Evolutionary conservation across 2,888 invertebrate species (phyloP), one percentile per base, ranked within the genome.

Genomic region (Serripes groenlandicus): DNA sequence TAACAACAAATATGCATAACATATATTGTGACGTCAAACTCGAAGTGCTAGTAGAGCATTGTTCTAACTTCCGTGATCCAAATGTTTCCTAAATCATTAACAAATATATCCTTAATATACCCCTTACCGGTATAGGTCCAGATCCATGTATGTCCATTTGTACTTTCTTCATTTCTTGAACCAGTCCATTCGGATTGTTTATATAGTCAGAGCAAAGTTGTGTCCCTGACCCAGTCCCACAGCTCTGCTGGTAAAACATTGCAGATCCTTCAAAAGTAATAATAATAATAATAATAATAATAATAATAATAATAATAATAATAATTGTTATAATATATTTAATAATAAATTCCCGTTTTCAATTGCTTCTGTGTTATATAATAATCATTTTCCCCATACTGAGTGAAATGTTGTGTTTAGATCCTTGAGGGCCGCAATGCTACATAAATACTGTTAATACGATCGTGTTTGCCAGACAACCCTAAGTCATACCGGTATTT

Each of bases 51-150:
- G n/a, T n/a, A n/a, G n/a, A n/a, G n/a, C n/a, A n/a, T n/a, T n/a
- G n/a, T n/a, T n/a, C n/a, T n/a, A n/a, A n/a, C n/a, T n/a, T n/a
- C n/a, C n/a, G n/a, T n/a, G n/a, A n/a, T n/a, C n/a, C n/a, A n/a
- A n/a, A n/a, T n/a, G n/a, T n/a, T n/a, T n/a, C n/a, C n/a, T n/a
- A n/a, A n/a, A n/a, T n/a, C n/a, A n/a, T n/a, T n/a, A n/a, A n/a
- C n/a, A n/a, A n/a, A n/a, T n/a, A n/a, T n/a, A n/a, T n/a, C n/a
- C n/a, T n/a, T n/a, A n/a, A n/a, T n/a, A n/a, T n/a, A n/a, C n/a
- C n/a, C n/a, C 26, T 23, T 71, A 77, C 77, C 64, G 42, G 15
- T 34, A 77, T 77, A 49, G 71, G 37, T n/a, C 77, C 77, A 37
- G 64, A 26, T 23, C 77, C 77, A 35, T 72, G 54, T 32, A 77